These are phyloP conservation scores for Nycticebus coucang DNA, from an alignment of 2,113 vertebrate species.

Conservation along the genomic window DNA sequence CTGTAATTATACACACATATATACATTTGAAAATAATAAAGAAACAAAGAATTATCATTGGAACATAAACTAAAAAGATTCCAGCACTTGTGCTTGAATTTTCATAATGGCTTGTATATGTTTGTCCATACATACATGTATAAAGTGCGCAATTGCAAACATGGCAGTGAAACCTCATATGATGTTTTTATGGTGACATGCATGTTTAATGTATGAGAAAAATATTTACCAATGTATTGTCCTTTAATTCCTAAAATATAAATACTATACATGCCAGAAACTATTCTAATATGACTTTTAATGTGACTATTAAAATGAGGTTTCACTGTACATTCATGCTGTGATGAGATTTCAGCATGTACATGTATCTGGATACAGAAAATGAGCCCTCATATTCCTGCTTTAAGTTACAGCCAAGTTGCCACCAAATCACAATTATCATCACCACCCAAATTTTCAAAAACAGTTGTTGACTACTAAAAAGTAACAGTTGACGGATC, in stretches of 20 bases:
- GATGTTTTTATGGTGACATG: conserved; percentile 69
- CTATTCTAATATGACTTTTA: conserved; percentile 52
- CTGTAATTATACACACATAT: conserved; percentile 71
- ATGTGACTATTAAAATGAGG: conserved; percentile 62
- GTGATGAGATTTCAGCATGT: neutral
- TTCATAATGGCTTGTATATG: conserved; percentile 71
- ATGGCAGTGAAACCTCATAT: conserved; percentile 70
- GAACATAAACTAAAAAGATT: conserved; percentile 71
- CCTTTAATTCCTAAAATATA: conserved; percentile 76
- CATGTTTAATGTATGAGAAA: conserved; percentile 72
- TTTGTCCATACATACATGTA: conserved; percentile 70
- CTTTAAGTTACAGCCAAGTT: conserved; percentile 80
- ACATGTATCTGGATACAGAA: conserved; percentile 75
- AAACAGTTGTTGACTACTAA: conserved; percentile 84
- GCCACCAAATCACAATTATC: conserved; percentile 74
- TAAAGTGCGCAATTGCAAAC: conserved; percentile 43
- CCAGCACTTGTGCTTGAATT: conserved; percentile 71
- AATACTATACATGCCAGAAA: conserved; percentile 63
- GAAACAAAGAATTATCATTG: conserved; percentile 71
- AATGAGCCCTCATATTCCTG: conserved; percentile 74
- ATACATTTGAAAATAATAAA: conserved; percentile 77
- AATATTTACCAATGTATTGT: conserved; percentile 58
- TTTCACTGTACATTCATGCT: conserved; percentile 58
- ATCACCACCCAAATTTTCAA: conserved; percentile 75
- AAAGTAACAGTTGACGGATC: conserved; percentile 76